Evolutionary conservation across 2,113 vertebrate species (phyloP).

Genomic region (Thinocorus orbignyianus): DNA sequence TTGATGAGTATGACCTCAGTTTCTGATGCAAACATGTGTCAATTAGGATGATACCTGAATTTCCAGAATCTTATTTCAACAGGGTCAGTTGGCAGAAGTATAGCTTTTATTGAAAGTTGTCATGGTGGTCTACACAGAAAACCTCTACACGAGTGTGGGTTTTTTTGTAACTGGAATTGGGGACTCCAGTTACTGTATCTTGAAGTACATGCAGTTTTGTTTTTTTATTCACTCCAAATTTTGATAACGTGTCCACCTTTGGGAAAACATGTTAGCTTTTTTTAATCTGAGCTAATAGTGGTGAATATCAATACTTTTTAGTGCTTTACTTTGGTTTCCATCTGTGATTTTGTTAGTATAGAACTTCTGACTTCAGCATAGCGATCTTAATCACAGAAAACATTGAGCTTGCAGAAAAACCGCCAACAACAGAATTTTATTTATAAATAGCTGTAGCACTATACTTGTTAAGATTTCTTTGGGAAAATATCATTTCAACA

Average conservation of each 20-base stretch:
- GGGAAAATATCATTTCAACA: neutral
- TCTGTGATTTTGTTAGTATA: constrained; percentile 2
- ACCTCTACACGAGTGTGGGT: neutral
- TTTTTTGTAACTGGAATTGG: neutral
- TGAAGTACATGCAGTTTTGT: neutral
- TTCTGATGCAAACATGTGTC: neutral
- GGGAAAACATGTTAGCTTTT: neutral
- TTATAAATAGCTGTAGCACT: constrained; percentile 23
- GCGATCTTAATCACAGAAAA: neutral
- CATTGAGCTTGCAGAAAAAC: neutral
- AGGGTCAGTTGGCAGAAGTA: neutral
- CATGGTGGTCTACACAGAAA: neutral
- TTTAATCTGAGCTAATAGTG: neutral
- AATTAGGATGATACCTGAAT: neutral
- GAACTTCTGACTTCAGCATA: neutral
- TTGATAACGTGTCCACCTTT: neutral
- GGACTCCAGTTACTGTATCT: neutral
- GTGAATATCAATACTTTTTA: neutral
- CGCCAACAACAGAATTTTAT: neutral
- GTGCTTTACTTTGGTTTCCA: neutral
- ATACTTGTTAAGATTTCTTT: neutral
- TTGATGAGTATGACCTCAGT: neutral
- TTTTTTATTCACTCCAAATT: neutral
- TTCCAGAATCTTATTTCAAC: neutral
- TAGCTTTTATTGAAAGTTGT: neutral